Evolutionary conservation across 2,888 invertebrate genomes (phyloP).

Genomic region (Lamellibrachia columna): DNA sequence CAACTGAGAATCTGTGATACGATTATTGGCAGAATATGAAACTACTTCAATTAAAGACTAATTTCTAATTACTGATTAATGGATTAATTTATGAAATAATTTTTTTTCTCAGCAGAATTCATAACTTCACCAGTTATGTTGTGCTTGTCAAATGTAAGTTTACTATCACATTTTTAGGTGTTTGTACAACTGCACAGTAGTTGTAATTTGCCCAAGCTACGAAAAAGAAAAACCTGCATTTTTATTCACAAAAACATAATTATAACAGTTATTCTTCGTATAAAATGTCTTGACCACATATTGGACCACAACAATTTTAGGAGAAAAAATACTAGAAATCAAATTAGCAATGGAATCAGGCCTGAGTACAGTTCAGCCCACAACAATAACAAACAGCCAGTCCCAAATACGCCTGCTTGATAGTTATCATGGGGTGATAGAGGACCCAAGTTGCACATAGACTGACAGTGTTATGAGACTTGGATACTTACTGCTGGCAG

Average conservation of each 20-base stretch:
- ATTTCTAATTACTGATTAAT: not conserved
- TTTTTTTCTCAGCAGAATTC: not conserved
- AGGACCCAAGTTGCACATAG: not conserved
- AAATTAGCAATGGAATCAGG: not conserved
- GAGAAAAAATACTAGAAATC: not conserved
- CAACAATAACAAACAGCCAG: not conserved
- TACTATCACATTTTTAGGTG: not conserved
- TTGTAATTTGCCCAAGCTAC: too few species aligned
- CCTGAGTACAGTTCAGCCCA: not conserved
- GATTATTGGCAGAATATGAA: not conserved
- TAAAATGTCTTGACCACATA: not conserved
- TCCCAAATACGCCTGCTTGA: not conserved
- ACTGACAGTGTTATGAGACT: not conserved
- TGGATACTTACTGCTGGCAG: constrained; percentile 61
- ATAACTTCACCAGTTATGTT: not conserved
- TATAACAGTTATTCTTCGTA: not conserved
- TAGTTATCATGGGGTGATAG: not conserved
- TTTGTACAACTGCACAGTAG: not conserved
- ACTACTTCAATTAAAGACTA: not conserved
- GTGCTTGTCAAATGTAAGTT: not conserved
- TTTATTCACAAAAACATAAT: too few species aligned
- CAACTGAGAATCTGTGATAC: not conserved
- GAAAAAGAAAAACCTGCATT: too few species aligned
- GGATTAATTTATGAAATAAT: not conserved
- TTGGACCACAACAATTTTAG: not conserved